Base-by-base conservation (phyloP, 2,797 vertebrate genomes). In the Meriones psammophilus region DNA sequence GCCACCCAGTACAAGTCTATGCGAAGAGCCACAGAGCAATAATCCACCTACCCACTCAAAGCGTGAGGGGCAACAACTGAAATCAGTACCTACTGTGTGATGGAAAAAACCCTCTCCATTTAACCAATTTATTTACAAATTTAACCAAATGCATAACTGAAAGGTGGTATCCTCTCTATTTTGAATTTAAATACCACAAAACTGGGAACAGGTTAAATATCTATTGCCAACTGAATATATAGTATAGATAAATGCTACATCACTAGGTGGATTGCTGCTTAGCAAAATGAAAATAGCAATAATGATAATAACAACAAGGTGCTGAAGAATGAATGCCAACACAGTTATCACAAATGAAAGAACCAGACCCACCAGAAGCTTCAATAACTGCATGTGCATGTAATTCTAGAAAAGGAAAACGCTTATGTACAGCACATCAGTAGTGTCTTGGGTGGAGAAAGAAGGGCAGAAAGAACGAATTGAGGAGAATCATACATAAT, bases 311-410 rank as follows among this genome's bases (percentile, higher is more conserved):
- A 4, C 56, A 60, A 66, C 17, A 64, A 66, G 60, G 9, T 89
- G 20, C 46, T 62, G 22, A 73, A 80, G 12, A 54, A 71, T 91
- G 30, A 62, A 85, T 66, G 60, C 81, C 80, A 28, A 56, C 62
- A 68, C 13, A 78, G 46, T 85, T 88, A 56, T 80, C 74, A 81
- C 71, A 3, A 90, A 56, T 85, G 58, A 94, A 96, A 93, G 54
- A 92, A 79, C 30, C 54, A 94, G 46, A 86, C 18, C 13, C 64
- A 8, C 69, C 5, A 22, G 56, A 56, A 84, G 20, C 18, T 68
- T 50, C 62, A 50, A 1, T 85, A 18, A 85, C n/a, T n/a, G 18
- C 36, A 54, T 95, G 86, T 89, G 69, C 22, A 42, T 80, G 77
- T 92, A 92, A 50, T 92, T 92, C 77, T 33, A 64, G 50, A 74